Conservation (phyloP, 2,113 vertebrate genomes). For the Otolemur garnettii region DNA sequence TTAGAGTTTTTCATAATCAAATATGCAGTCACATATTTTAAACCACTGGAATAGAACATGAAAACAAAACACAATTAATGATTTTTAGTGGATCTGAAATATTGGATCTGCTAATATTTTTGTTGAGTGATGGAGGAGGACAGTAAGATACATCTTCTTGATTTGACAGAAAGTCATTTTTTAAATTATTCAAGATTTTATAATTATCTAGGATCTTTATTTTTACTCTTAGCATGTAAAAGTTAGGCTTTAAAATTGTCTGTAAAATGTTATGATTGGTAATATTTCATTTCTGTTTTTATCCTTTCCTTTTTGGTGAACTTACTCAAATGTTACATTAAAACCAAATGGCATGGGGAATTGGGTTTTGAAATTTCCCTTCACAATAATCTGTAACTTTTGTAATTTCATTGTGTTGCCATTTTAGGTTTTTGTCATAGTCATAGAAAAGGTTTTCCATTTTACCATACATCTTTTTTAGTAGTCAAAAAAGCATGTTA, state of each 20-base stretch:
- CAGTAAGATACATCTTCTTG: background rate
- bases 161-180: conserved; percentile 1
- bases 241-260: conserved; percentile 20
- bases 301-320: conserved; percentile 15
- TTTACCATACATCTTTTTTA: conserved; percentile 55
- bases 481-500: background rate
- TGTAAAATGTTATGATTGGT: conserved; percentile 22
- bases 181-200: background rate
- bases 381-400: conserved; percentile 34
- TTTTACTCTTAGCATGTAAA: conserved; percentile 47
- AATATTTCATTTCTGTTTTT: conserved; percentile 36
- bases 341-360: conserved; percentile 33
- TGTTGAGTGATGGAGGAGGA: background rate
- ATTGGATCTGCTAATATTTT: background rate
- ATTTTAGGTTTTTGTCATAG: conserved; percentile 57
- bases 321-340: conserved; percentile 64
- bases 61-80: conserved; percentile 23
- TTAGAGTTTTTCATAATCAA: conserved; percentile 32
- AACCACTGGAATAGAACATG: background rate
- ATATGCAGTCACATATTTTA: background rate
- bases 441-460: background rate
- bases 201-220: conserved; percentile 5
- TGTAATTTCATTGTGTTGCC: conserved; percentile 34
- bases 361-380: conserved; percentile 31
- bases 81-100: background rate